Base-by-base conservation (phyloP, 2,113 vertebrate genomes). In the Spheniscus mendiculus region DNA sequence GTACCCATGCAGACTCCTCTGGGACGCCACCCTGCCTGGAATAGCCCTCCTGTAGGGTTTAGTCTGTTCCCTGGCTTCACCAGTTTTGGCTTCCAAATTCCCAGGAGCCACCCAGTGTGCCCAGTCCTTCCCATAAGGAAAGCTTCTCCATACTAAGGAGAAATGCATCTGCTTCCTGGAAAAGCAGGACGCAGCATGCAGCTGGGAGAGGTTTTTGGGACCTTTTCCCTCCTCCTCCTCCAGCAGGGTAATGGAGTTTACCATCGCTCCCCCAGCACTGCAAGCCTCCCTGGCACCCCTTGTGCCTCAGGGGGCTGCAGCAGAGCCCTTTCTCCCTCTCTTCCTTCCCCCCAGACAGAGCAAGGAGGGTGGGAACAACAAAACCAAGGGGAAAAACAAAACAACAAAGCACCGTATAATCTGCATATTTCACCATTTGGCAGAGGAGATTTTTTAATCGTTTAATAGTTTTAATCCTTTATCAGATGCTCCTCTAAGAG, bases 401-500 rank as follows among this genome's bases (percentile, higher is more conserved):
- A 62, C 83, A 90, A 85, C 91, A 89, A 97, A 94, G 87, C 79
- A 76, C 53, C 0, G 1, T 90, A 94, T 93, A 95, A 97, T 96
- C 88, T 96, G 67, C 84, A 29, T 74, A 96, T 90, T 95, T 89
- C 89, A 67, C 92, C 91, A 84, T 70, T 76, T 86, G 90, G 82
- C 72, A 45, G 85, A 81, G 59, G 47, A 56, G 73, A 83, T 76
- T 95, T 92, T 96, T 95, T 86, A 91, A 96, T 97, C 84, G 93
- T 95, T 81, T 96, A 96, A 95, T 59, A 95, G 94, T 89, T 93
- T 89, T 96, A 80, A 83, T 73, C 81, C 87, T 88, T 91, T 96
- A 93, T 93, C 61, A 77, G 88, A 77, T 84, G 78, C 93, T 98
- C 88, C 92, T 94, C 86, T 87, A 94, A 97, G 96, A 96, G 78